Percentiles rank a stretch among this genome's conserved stretches.
Evolutionary conservation across 2,113 vertebrate species (phyloP).

Genomic region (Tragelaphus buxtoni): DNA sequence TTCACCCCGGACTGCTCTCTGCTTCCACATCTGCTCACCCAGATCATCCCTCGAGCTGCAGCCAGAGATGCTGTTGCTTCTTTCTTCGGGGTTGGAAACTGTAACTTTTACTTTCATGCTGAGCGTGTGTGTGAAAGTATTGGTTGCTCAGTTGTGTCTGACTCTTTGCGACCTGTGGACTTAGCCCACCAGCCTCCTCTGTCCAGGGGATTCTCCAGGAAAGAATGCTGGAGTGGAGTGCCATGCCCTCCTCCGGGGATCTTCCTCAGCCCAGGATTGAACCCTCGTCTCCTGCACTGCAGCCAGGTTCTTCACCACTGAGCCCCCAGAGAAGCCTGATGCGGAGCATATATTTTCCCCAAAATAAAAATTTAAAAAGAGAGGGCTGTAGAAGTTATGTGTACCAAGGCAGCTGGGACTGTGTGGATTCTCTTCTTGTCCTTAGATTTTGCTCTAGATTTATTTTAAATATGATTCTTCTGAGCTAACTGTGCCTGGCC

Average conservation of each 20-base stretch:
- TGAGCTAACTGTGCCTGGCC: not conserved
- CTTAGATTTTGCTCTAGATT: not conserved
- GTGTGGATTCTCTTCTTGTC: not conserved
- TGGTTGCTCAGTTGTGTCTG: not conserved
- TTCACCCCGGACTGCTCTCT: not conserved
- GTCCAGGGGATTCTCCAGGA: not conserved
- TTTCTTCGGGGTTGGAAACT: not conserved
- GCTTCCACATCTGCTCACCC: not conserved
- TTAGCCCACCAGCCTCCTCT: not conserved
- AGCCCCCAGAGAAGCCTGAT: not conserved
- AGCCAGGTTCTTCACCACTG: not conserved
- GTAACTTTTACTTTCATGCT: not conserved
- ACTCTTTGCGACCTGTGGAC: not conserved
- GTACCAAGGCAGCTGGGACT: not conserved
- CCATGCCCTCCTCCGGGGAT: not conserved
- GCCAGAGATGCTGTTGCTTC: not conserved
- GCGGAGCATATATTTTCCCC: not conserved
- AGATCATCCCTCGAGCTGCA: not conserved
- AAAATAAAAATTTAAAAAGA: not conserved
- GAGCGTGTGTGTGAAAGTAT: not conserved
- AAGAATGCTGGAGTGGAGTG: not conserved
- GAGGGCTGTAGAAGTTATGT: not conserved
- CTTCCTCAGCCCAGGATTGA: not conserved
- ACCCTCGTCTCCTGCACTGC: not conserved
- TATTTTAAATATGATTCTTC: not conserved